Conservation (phyloP, 1,140 invertebrate genomes). For the Macrobrachium rosenbergii region DNA sequence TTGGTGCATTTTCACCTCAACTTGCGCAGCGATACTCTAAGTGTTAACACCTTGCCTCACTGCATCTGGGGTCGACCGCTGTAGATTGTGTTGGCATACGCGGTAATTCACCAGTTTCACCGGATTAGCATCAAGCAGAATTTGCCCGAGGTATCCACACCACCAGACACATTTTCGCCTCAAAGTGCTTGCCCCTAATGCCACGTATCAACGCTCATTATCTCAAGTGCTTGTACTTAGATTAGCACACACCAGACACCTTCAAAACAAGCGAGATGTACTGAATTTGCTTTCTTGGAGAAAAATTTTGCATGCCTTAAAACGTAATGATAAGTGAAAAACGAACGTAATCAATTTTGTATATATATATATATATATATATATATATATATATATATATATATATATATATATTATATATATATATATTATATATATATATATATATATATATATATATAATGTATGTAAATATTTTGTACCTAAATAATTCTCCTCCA, state of each 20-base stretch:
- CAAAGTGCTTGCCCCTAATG: too few species aligned
- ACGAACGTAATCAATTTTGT: not conserved
- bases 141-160: not conserved
- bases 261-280: too few species aligned
- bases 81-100: constrained; percentile 31
- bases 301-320: not conserved
- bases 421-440: not conserved
- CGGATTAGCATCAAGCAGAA: constrained; percentile 19
- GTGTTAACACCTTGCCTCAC: constrained; percentile 41
- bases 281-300: too few species aligned
- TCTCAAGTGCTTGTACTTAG: too few species aligned
- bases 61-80: constrained; percentile 14
- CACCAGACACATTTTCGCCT: too few species aligned
- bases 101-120: constrained; percentile 34
- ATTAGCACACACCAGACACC: too few species aligned
- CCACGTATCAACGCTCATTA: too few species aligned
- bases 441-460: not conserved
- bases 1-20: constrained; percentile 41
- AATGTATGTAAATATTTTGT: not conserved
- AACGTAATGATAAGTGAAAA: not conserved
- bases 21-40: constrained; percentile 28
- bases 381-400: constrained; percentile 8
- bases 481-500: too few species aligned
- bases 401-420: not conserved
- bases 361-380: constrained; percentile 38